Conservation (phyloP, 1,140 invertebrate genomes). For the Drosophila persimilis region DNA sequence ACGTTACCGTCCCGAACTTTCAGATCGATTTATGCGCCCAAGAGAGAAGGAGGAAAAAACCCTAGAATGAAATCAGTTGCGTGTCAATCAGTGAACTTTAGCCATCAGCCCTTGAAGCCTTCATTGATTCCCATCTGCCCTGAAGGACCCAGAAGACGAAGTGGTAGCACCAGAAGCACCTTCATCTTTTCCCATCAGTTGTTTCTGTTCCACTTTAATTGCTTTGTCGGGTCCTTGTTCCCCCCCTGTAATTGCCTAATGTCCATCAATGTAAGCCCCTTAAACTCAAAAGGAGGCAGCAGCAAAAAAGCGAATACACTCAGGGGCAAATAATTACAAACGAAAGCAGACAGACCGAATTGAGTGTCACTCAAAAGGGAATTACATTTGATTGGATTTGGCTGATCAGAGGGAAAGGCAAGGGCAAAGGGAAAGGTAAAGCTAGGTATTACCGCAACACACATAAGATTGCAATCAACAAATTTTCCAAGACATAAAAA, state of each 20-base stretch:
- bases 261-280: conserved; percentile 62
- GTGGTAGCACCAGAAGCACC: neutral
- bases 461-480: neutral
- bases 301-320: conserved; percentile 16
- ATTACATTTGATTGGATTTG: conserved; percentile 47
- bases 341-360: conserved; percentile 28
- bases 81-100: conserved; percentile 22
- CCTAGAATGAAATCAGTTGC: conserved; percentile 13
- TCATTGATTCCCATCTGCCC: conserved; percentile 24
- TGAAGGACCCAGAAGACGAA: neutral
- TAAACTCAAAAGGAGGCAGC: conserved; percentile 12
- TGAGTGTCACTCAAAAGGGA: conserved; percentile 54
- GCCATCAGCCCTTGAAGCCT: conserved; percentile 7
- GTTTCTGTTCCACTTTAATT: conserved; percentile 27
- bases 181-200: conserved; percentile 10
- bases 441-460: neutral
- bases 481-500: conserved; percentile 21
- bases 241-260: conserved; percentile 52
- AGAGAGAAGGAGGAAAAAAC: neutral
- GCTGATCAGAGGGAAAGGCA: neutral
- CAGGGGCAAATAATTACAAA: conserved; percentile 52
- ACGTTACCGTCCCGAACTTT: neutral
- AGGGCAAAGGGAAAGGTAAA: conserved; percentile 2
- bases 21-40: neutral
- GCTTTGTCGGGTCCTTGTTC: conserved; percentile 31